Evolutionary conservation across 2,888 invertebrate species (phyloP).

Genomic region (Caenorhabditis macrosperma): DNA sequence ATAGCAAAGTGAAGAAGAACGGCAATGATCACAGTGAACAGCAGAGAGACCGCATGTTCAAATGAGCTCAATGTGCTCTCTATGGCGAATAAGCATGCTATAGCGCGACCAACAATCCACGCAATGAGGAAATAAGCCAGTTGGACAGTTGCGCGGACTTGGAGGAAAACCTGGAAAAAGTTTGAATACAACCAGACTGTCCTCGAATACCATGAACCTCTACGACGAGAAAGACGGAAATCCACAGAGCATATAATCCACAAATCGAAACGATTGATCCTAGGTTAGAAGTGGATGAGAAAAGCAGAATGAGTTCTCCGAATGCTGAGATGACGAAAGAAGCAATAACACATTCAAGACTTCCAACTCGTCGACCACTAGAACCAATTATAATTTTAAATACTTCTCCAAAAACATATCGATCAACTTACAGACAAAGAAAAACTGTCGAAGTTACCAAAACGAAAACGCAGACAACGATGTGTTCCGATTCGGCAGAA

Average conservation of each 20-base stretch:
- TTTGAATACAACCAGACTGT: not conserved
- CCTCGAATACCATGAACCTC: slow-evolving; percentile 35
- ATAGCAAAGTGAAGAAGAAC: slow-evolving; percentile 18
- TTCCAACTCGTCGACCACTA: slow-evolving; percentile 38
- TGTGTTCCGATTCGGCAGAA: slow-evolving; percentile 11
- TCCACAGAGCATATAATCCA: slow-evolving; percentile 39
- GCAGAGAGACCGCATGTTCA: not conserved
- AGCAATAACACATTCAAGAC: slow-evolving; percentile 13
- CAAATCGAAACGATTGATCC: slow-evolving; percentile 27
- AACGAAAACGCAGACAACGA: slow-evolving; percentile 20
- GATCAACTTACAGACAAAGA: slow-evolving; percentile 38
- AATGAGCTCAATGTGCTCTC: slow-evolving; percentile 15
- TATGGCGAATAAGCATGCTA: slow-evolving; percentile 40
- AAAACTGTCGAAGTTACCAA: slow-evolving; percentile 11
- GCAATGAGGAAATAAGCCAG: slow-evolving; percentile 61
- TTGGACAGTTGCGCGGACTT: slow-evolving; percentile 48
- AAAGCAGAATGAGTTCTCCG: slow-evolving; percentile 27
- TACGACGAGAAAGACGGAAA: slow-evolving; percentile 47
- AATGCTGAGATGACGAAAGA: slow-evolving; percentile 24
- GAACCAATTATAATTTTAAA: slow-evolving; percentile 1
- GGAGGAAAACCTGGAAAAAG: slow-evolving; percentile 43
- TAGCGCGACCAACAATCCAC: slow-evolving; percentile 48
- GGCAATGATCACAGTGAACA: slow-evolving; percentile 23
- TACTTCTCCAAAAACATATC: not conserved
- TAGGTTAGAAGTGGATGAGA: slow-evolving; percentile 23